Base-by-base conservation (phyloP, 2,888 invertebrate species). In the Pyrgus malvae region DNA sequence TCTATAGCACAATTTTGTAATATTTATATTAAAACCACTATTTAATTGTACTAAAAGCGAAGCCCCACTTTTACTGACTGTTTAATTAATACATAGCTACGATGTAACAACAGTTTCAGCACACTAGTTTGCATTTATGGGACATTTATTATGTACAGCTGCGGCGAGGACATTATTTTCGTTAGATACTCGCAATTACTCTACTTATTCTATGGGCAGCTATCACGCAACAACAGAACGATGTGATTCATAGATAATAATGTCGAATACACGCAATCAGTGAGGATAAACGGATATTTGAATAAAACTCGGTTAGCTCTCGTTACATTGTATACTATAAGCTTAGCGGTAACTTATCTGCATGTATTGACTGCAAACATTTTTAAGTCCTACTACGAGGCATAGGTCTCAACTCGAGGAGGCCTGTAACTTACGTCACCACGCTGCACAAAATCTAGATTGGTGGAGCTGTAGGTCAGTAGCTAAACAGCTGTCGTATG, bases 191-290 rank as follows among this genome's bases (percentile, higher is more conserved):
- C 60, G 48, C 58, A 61, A 61, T 59, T 56, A 62, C 51, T 54
- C 51, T 42, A 54, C 50, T 57, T 60, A 46, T 44, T 44, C 60
- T 63, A 64, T 63, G 66, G 60, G 41, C 61, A 57, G 58, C 58
- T 58, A 65, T 63, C 68, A 69, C 69, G 69, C 68, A 58, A 66
- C 61, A 58, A 56, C 60, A 66, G 63, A 62, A 61, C 61, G 58
- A 57, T 53, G 49, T 53, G 54, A 64, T 60, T 58, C 58, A 48
- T 55, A 60, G 58, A 63, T 60, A 64, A 61, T 53, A 64, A 60
- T 53, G 45, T 45, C 38, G 21, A 45, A 53, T 11, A 53, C 53
- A 53, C 53, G 53, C 53, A 45, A 53, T 53, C 45, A 17, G 29
- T 38, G 29, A 53, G 37, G 37, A 29, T 35, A 5, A 19, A 35